Evolutionary conservation across 2,113 vertebrate species (phyloP).

Genomic region (Channa argus): DNA sequence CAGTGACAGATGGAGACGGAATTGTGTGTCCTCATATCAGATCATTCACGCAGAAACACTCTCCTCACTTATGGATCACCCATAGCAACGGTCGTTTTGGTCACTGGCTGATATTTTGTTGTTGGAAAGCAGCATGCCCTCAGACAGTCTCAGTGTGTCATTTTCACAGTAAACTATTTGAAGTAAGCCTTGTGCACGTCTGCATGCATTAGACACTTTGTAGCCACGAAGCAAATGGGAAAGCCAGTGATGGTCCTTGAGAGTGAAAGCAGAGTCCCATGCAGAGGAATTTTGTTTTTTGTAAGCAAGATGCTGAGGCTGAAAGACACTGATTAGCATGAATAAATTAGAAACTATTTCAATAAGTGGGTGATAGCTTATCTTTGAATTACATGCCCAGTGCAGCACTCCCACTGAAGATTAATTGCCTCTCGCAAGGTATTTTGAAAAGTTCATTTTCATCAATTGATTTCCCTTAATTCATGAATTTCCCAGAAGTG

Average conservation of each 20-base stretch:
- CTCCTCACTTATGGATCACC: conserved; percentile 37
- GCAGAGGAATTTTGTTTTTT: conserved; percentile 67
- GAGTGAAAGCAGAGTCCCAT: conserved; percentile 36
- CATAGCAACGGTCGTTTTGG: conserved; percentile 48
- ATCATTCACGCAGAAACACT: conserved; percentile 43
- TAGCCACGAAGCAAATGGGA: conserved; percentile 61
- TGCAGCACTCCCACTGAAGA: conserved; percentile 70
- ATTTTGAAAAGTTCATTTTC: conserved; percentile 77
- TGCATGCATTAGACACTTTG: conserved; percentile 39
- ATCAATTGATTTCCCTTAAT: conserved; percentile 75
- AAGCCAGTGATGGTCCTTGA: conserved; percentile 54
- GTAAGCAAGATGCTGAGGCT: conserved; percentile 62
- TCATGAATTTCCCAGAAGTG: conserved; percentile 66
- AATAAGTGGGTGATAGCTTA: conserved; percentile 74
- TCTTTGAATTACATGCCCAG: conserved; percentile 77
- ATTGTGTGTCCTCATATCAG: conserved; percentile 65
- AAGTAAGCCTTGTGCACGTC: conserved; percentile 25
- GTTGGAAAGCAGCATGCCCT: conserved; percentile 14
- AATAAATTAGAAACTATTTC: conserved; percentile 75
- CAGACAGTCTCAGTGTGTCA: conserved; percentile 21
- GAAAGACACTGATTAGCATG: conserved; percentile 75
- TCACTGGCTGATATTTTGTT: conserved; percentile 55
- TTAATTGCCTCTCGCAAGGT: conserved; percentile 75
- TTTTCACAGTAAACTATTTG: conserved; percentile 42
- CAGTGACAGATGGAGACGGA: conserved; percentile 73